A percentile compares a stretch with the other conserved stretches of the same genome.
Evolutionary conservation across 2,888 invertebrate species (phyloP).

Genomic region (Calliopum simillimum): DNA sequence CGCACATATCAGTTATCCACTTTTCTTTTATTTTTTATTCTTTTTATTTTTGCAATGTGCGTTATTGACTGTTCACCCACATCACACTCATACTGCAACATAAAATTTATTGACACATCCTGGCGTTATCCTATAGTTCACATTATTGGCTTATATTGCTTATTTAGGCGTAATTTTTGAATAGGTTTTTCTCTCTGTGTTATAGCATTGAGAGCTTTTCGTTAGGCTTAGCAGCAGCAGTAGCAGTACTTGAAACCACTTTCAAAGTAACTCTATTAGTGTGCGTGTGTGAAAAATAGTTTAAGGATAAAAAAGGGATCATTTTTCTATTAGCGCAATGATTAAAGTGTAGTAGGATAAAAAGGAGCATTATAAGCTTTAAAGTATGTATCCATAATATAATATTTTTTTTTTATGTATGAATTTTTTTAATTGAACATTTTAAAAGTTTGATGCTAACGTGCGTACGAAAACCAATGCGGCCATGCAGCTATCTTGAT

Average conservation of each 20-base stretch:
- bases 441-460: no score
- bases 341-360: no score
- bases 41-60: no score
- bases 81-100: no score
- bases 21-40: no score
- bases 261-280: background rate
- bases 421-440: no score
- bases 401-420: background rate
- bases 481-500: no score
- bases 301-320: constrained; percentile 11
- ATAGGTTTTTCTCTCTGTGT: background rate
- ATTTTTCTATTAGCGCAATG: constrained; percentile 16
- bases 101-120: constrained; percentile 19
- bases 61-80: no score
- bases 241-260: background rate
- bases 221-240: background rate
- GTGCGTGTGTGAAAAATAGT: background rate
- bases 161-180: constrained; percentile 9
- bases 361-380: background rate
- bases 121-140: constrained; percentile 8
- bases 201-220: no score
- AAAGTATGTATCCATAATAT: background rate
- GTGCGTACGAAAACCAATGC: no score
- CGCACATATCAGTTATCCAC: constrained; percentile 8
- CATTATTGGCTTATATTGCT: constrained; percentile 12